Evolutionary conservation across 2,113 vertebrate genomes (phyloP).

Genomic region (Cercocebus atys): DNA sequence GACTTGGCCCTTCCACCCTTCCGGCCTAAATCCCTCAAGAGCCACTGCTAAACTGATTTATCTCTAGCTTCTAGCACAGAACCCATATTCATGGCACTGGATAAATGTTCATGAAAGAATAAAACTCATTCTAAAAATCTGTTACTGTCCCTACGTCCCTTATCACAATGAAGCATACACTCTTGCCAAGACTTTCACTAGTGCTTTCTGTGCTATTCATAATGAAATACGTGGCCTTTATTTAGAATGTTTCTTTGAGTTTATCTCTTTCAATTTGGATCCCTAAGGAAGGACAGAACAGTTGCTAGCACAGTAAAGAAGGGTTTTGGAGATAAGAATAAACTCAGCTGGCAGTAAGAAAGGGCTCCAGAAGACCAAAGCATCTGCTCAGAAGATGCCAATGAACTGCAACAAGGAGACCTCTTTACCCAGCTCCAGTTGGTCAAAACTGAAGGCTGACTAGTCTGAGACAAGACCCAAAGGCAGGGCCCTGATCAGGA

Average conservation of each 20-base stretch:
- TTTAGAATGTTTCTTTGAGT: neutral
- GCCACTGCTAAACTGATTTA: neutral
- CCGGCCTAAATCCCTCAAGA: neutral
- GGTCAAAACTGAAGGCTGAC: neutral
- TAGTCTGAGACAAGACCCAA: neutral
- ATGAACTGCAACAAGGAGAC: neutral
- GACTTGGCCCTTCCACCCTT: neutral
- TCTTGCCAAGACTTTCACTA: neutral
- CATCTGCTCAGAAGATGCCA: neutral
- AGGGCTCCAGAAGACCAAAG: neutral
- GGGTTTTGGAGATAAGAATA: neutral
- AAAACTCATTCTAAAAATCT: neutral
- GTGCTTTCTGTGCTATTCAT: neutral
- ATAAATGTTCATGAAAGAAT: neutral
- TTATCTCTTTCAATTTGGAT: neutral
- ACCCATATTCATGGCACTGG: neutral
- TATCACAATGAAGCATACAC: neutral
- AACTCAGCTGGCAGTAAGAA: neutral
- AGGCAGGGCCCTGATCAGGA: neutral
- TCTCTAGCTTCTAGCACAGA: neutral
- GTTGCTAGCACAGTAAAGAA: neutral
- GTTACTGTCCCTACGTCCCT: neutral
- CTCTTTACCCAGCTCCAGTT: neutral
- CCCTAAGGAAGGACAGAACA: neutral
- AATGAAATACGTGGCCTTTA: neutral